Conservation (phyloP, 2,797 vertebrate genomes). For the Ptychadena robeensis region DNA sequence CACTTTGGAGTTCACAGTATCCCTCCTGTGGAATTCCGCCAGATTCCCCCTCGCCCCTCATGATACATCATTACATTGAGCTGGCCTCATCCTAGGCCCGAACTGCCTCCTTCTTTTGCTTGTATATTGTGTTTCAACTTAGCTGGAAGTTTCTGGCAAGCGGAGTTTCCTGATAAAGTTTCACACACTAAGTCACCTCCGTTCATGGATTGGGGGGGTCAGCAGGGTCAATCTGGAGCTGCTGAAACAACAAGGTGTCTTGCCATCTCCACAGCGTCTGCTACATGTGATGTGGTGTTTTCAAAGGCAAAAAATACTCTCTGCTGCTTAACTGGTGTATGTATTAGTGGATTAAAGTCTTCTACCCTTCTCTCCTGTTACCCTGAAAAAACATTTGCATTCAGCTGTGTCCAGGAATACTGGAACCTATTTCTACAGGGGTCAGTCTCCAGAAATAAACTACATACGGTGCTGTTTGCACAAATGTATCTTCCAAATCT, state of each 20-base stretch:
- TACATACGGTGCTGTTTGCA: neutral
- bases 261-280: constrained; percentile 22
- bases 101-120: constrained; percentile 22
- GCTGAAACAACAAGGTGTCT: constrained; percentile 57
- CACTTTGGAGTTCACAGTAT: constrained; percentile 12
- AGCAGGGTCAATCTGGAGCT: constrained; percentile 49
- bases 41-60: constrained; percentile 51
- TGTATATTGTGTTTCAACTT: constrained; percentile 52
- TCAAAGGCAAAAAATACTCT: constrained; percentile 11
- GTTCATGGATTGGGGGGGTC: constrained; percentile 36
- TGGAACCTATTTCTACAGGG: neutral
- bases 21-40: constrained; percentile 31
- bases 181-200: constrained; percentile 52
- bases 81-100: constrained; percentile 23
- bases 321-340: neutral
- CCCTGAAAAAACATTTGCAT: neutral
- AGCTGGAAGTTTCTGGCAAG: constrained; percentile 49
- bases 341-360: neutral
- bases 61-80: constrained; percentile 38
- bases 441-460: neutral
- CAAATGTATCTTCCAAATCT: neutral
- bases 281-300: constrained; percentile 33
- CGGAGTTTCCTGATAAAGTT: constrained; percentile 46
- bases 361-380: neutral
- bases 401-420: neutral